A percentile compares a stretch with the other conserved stretches of the same genome.
These are phyloP conservation scores for Dinoponera quadriceps DNA, from an alignment of 1,140 invertebrate species.

Conservation along the genomic window DNA sequence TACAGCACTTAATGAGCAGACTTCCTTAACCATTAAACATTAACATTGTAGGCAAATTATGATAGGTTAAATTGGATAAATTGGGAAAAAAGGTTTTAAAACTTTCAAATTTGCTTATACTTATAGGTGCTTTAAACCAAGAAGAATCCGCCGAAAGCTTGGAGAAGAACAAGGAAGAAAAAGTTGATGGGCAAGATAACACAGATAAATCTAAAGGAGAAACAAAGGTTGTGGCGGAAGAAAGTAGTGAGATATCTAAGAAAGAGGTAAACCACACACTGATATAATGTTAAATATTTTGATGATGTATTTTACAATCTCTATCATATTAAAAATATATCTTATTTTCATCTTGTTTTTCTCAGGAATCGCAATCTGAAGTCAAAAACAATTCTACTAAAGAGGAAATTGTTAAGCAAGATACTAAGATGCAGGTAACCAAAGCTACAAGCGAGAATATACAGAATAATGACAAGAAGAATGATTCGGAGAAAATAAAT, in stretches of 20 bases:
- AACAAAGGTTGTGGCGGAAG: constrained; percentile 19
- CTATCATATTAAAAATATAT: neutral
- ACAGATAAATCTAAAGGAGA: constrained; percentile 54
- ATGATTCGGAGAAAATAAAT: constrained; percentile 71
- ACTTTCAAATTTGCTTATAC: constrained; percentile 51
- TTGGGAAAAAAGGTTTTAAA: neutral
- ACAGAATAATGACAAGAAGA: constrained; percentile 52
- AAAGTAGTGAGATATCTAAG: neutral
- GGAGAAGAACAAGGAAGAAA: constrained; percentile 77
- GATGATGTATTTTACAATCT: neutral
- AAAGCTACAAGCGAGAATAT: constrained; percentile 18
- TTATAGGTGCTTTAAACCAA: constrained; percentile 65
- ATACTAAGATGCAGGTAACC: constrained; percentile 60
- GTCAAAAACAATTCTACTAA: constrained; percentile 52
- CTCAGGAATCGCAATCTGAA: constrained; percentile 61
- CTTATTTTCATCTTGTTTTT: neutral
- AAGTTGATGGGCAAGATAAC: constrained; percentile 70
- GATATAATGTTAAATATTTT: neutral
- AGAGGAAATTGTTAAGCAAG: constrained; percentile 72
- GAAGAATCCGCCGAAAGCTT: constrained; percentile 75
- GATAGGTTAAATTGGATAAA: neutral
- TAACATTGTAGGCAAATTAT: neutral
- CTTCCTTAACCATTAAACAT: neutral
- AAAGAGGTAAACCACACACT: constrained; percentile 18
- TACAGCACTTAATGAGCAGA: too few relatives aligned